Conservation (phyloP, 2,888 invertebrate genomes). For the Anagyrus pseudococci region DNA sequence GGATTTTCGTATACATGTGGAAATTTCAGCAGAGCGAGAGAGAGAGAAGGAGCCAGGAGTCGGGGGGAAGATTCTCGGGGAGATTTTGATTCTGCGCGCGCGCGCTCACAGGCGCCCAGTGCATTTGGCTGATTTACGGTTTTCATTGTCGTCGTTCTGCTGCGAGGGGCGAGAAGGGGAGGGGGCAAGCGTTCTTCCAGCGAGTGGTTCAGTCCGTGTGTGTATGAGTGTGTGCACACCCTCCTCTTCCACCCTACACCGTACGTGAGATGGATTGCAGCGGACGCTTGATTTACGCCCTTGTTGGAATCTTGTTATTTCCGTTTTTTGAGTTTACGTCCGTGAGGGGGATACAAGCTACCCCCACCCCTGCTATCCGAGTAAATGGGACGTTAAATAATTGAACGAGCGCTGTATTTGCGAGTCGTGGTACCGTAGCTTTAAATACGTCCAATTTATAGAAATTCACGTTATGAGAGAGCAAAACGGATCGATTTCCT, state of each 20-base stretch:
- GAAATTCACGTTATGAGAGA: too few species aligned
- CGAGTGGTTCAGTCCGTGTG: too few species aligned
- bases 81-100: not conserved
- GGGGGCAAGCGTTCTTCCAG: too few species aligned
- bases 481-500: too few species aligned
- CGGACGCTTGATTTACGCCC: slow-evolving; percentile 25
- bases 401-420: too few species aligned
- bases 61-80: slow-evolving; percentile 13
- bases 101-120: not conserved
- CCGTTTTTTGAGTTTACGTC: not conserved
- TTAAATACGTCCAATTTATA: too few species aligned
- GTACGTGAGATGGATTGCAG: slow-evolving; percentile 12
- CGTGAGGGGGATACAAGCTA: not conserved
- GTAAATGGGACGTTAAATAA: too few species aligned
- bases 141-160: slow-evolving; percentile 9
- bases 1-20: not conserved
- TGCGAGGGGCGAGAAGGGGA: too few species aligned
- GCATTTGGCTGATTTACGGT: slow-evolving; percentile 29
- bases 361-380: not conserved
- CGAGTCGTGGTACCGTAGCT: too few species aligned
- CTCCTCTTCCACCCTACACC: too few species aligned
- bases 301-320: slow-evolving; percentile 15
- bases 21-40: not conserved
- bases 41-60: not conserved
- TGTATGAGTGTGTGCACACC: too few species aligned